Conservation (phyloP, 2,797 vertebrate species). For the Phoeniculus purpureus region DNA sequence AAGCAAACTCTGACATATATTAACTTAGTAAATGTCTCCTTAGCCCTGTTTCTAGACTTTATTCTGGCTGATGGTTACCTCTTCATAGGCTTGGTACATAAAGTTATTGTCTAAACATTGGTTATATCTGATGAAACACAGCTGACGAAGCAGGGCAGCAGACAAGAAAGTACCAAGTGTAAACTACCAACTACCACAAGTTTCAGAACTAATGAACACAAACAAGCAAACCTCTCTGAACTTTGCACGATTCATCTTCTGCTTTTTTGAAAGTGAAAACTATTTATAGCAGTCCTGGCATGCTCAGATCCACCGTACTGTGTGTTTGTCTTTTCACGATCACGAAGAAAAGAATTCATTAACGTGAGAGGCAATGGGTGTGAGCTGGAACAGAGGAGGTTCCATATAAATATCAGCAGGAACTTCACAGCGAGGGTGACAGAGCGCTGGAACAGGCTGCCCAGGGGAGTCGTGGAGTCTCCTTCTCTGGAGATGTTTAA, state of each 20-base stretch:
- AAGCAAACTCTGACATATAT: neutral
- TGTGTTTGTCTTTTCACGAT: neutral
- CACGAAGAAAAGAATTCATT: neutral
- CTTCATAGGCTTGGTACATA: neutral
- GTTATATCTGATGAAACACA: neutral
- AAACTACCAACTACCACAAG: neutral
- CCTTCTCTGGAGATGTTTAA: too few relatives aligned
- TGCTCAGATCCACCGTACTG: neutral
- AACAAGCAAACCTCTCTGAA: neutral
- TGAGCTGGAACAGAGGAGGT: too few relatives aligned
- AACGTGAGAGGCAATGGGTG: too few relatives aligned
- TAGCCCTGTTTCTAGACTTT: neutral
- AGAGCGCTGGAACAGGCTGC: too few relatives aligned
- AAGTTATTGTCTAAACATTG: conserved; percentile 1
- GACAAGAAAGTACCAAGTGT: neutral
- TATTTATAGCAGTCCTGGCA: neutral
- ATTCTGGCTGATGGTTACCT: neutral
- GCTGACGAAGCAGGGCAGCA: neutral
- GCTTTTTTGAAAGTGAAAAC: neutral
- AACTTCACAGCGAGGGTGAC: too few relatives aligned
- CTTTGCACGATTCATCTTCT: neutral
- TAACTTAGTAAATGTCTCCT: neutral
- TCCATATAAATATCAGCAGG: too few relatives aligned
- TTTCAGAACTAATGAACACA: neutral
- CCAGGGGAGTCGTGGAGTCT: too few relatives aligned